phyloP scores from a whole-genome alignment of 2,113 vertebrate genomes.

The Eleginops maclovinus region DNA sequence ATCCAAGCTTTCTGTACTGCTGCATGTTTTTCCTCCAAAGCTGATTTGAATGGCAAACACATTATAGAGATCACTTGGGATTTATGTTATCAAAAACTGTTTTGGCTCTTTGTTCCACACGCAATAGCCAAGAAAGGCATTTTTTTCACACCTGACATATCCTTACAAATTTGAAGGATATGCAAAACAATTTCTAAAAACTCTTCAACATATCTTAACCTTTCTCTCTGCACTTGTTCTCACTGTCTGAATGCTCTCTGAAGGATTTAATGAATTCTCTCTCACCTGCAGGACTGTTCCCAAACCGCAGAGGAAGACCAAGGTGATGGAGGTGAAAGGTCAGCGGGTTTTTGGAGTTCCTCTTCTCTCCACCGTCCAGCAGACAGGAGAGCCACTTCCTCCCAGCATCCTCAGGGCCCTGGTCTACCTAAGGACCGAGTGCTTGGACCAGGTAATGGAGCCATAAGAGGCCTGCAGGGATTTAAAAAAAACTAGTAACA shows the following conservation, averaged over 20 bases:
- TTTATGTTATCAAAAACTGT: constrained; percentile 52
- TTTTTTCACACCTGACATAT: too few relatives aligned
- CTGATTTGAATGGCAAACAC: constrained; percentile 26
- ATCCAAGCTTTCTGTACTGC: constrained; percentile 13
- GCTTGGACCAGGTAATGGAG: constrained; percentile 85
- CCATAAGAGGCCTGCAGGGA: neutral
- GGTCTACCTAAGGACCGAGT: constrained; percentile 85
- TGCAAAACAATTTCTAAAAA: too few relatives aligned
- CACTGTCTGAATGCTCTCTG: neutral
- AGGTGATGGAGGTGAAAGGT: constrained; percentile 83
- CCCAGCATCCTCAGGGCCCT: constrained; percentile 88
- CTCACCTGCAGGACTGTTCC: constrained; percentile 85
- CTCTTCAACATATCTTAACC: too few relatives aligned
- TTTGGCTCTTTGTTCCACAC: constrained; percentile 54
- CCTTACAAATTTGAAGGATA: too few relatives aligned
- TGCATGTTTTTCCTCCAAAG: constrained; percentile 20
- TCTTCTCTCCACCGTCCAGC: constrained; percentile 84
- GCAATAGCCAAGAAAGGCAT: too few relatives aligned
- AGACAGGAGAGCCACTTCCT: constrained; percentile 86
- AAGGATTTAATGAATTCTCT: constrained; percentile 1
- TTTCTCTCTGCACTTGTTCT: neutral
- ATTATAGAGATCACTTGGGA: constrained; percentile 26
- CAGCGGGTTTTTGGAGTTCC: constrained; percentile 89
- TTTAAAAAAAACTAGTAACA: neutral
- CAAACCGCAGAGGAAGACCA: constrained; percentile 84